Evolutionary conservation across 2,888 invertebrate species (phyloP), one percentile per base, ranked within the genome.

Genomic region (Drosophila subquinaria): DNA sequence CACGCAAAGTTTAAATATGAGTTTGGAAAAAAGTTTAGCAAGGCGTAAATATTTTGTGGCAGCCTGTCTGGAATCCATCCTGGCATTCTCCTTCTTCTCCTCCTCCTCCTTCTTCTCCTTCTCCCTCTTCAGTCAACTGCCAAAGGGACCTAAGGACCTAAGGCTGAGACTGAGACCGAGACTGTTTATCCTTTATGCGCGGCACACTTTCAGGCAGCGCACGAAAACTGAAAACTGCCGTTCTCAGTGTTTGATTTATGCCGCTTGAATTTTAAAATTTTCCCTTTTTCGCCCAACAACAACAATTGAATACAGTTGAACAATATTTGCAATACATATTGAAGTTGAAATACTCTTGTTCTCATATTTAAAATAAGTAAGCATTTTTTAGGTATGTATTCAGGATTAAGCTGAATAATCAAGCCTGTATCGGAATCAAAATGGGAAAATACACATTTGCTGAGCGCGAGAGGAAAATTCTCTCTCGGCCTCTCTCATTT

Each of bases 191-290:
- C 89, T 73, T 87, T 84, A 81, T 81, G 78, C 79, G 78, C 66
- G 74, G 81, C 79, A 71, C 69, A 79, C 79, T 82, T 82, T 75
- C 42, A 70, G 83, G 74, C 83, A 82, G 62, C 60, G 77, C 76
- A 84, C 82, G 84, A 81, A 82, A 79, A 79, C 68, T 79, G 84
- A 81, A 82, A 79, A 79, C 68, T 79, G 85, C 63, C 82, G 61
- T 56, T 53, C 69, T 65, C 75, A 75, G 87, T 89, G 88, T 89
- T 86, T 86, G 86, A 86, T 86, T 86, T 86, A 86, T 86, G 86
- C 86, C 84, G 88, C 86, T 88, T 86, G 86, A 86, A 86, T 86
- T 89, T 88, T 83, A 90, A 86, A 86, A 88, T 88, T 65, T 72
- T 61, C 15, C n/a, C 56, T 20, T 43, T 61, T 56, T 48, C n/a